Conservation (phyloP, 2,797 vertebrate genomes). For the Aldrovandia affinis region DNA sequence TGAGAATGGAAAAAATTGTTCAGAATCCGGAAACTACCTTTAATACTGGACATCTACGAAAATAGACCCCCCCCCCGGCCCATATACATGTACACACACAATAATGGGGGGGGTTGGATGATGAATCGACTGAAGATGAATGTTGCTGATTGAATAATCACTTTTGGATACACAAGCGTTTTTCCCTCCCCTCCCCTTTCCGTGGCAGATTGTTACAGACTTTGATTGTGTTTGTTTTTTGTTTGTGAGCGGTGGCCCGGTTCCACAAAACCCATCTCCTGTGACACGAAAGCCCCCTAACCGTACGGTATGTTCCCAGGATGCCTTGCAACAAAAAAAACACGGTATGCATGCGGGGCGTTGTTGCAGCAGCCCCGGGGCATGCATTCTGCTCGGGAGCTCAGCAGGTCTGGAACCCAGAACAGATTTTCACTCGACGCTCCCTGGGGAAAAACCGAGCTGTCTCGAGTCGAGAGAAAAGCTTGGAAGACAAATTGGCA, state of each 20-base stretch:
- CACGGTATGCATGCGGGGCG: no score
- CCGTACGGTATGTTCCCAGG: background rate
- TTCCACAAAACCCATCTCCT: background rate
- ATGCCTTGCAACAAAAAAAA: background rate
- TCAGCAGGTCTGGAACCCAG: background rate
- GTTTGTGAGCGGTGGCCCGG: background rate
- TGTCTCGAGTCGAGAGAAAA: slow-evolving; percentile 32
- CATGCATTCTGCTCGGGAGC: background rate
- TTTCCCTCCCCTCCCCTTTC: background rate
- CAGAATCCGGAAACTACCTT: slow-evolving; percentile 12
- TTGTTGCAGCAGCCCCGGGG: background rate
- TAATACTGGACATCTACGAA: background rate
- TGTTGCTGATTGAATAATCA: background rate
- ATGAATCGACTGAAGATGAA: background rate
- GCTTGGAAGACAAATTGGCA: slow-evolving; percentile 47
- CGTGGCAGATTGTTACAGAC: background rate
- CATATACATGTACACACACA: background rate
- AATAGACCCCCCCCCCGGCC: no score
- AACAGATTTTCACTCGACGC: slow-evolving; percentile 16
- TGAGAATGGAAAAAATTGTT: slow-evolving; percentile 44
- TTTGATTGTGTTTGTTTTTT: background rate
- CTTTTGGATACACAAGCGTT: background rate
- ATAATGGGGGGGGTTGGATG: background rate
- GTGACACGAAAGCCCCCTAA: background rate
- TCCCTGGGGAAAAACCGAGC: slow-evolving; percentile 14